Percentiles rank a stretch among this genome's conserved stretches.
Evolutionary conservation across 2,888 invertebrate genomes (phyloP).

Genomic region (Tenthredo notha): DNA sequence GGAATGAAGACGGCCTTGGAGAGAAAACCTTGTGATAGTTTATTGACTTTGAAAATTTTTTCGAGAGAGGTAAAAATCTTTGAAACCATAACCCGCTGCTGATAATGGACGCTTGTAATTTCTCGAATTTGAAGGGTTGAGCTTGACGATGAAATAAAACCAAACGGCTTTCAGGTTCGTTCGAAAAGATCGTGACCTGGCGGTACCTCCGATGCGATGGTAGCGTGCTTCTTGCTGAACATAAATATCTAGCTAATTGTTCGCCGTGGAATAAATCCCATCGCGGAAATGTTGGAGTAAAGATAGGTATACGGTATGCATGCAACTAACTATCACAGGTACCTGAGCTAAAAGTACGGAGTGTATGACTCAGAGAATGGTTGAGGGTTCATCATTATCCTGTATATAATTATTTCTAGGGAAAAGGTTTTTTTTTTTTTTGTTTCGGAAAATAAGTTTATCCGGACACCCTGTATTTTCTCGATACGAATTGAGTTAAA

Average conservation of each 20-base stretch:
- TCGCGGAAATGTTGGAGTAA: slow-evolving; percentile 66
- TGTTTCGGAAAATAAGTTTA: background rate
- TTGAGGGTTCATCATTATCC: background rate
- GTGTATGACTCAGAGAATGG: background rate
- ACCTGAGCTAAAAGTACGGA: background rate
- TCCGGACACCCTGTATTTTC: background rate
- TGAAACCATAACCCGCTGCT: background rate
- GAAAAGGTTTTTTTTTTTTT: background rate
- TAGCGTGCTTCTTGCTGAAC: slow-evolving; percentile 65
- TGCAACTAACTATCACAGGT: slow-evolving; percentile 2
- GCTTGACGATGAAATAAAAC: slow-evolving; percentile 35
- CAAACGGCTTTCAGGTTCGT: slow-evolving; percentile 26
- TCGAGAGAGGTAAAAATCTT: background rate
- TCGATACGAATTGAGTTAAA: slow-evolving; percentile 11
- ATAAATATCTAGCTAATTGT: slow-evolving; percentile 74
- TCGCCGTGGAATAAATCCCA: slow-evolving; percentile 71
- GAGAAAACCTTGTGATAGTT: background rate
- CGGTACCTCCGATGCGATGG: slow-evolving; percentile 51
- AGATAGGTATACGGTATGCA: slow-evolving; percentile 52
- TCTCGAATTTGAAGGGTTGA: slow-evolving; percentile 11
- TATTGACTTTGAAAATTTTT: background rate
- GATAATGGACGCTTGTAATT: slow-evolving; percentile 17
- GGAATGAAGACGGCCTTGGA: background rate
- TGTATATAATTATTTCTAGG: background rate
- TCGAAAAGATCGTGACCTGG: slow-evolving; percentile 48